Evolutionary conservation across 2,113 vertebrate species (phyloP), one percentile per base, ranked within the genome.

Genomic region (Addax nasomaculatus): DNA sequence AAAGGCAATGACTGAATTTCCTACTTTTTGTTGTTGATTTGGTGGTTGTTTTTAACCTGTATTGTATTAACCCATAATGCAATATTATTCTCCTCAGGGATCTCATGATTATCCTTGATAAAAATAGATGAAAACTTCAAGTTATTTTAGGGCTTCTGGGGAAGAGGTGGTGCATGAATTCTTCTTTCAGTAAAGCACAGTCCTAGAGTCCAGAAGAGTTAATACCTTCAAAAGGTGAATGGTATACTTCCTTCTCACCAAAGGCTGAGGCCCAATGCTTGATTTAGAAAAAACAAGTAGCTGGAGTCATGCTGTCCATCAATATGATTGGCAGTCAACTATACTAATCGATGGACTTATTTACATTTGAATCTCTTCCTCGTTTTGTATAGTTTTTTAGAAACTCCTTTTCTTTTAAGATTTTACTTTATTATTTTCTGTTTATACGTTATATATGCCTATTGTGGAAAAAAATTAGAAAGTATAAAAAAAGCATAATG

Each of bases 291-390:
- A 67, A 90, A 91, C 39, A 95, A 97, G 62, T 67, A 92, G 64
- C 43, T 85, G 49, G 60, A 89, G 36, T 94, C 85, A 90, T 88
- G 95, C 55, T 81, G 81, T 93, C 90, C 64, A 81, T 95, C 95
- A 95, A 15, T 86, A 96, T 94, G 95, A 96, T 10, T 93, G 83
- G 5, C 60, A 91, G 91, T 45, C 90, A 96, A 43, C 85, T 67
- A 36, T 67, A 89, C 85, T 85, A 96, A 98, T 89, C 88, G 85
- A 88, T 49, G 45, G 51, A 17, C 89, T 96, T 81, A 94, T 90
- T 93, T 95, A 90, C 57, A 95, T 95, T 95, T 81, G 67, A 97
- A 95, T 95, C 53, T 79, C 89, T 95, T 95, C 53, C 58, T 95
- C 67, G 49, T 91, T 93, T 92, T 90, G 49, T 89, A 33, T 36